phyloP scores from a whole-genome alignment of 2,113 vertebrate genomes.

The Ptychochromis oligacanthus region DNA sequence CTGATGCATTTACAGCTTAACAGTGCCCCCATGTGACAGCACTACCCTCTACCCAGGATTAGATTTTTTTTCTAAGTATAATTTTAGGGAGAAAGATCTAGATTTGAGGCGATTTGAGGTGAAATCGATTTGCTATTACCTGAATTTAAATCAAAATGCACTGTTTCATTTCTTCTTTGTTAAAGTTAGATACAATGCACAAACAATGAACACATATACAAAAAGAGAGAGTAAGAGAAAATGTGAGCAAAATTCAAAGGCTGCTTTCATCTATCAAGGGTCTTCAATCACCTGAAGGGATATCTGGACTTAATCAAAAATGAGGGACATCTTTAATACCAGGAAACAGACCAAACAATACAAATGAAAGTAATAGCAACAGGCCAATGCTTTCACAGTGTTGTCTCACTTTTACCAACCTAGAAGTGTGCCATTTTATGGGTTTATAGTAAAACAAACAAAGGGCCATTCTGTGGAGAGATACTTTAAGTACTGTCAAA shows the following conservation, averaged over 20 bases:
- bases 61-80: slow-evolving; percentile 24
- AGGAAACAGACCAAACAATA: slow-evolving; percentile 68
- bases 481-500: slow-evolving; percentile 54
- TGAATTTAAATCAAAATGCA: slow-evolving; percentile 11
- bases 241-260: slow-evolving; percentile 16
- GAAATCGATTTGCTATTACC: slow-evolving; percentile 19
- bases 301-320: slow-evolving; percentile 74
- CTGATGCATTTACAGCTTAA: slow-evolving; percentile 82
- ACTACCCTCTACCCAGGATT: slow-evolving; percentile 41
- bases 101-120: slow-evolving; percentile 17
- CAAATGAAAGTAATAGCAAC: slow-evolving; percentile 54
- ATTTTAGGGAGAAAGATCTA: slow-evolving; percentile 25
- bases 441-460: slow-evolving; percentile 70
- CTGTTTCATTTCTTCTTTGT: background rate
- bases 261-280: slow-evolving; percentile 9
- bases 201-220: slow-evolving; percentile 5
- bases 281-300: slow-evolving; percentile 43
- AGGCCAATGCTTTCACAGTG: slow-evolving; percentile 18
- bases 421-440: slow-evolving; percentile 57
- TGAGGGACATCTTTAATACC: slow-evolving; percentile 61
- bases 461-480: slow-evolving; percentile 52
- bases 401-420: slow-evolving; percentile 39
- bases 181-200: background rate
- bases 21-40: slow-evolving; percentile 88
- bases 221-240: background rate